Evolutionary conservation across 2,113 vertebrate species (phyloP).

Genomic region (Petaurus breviceps): DNA sequence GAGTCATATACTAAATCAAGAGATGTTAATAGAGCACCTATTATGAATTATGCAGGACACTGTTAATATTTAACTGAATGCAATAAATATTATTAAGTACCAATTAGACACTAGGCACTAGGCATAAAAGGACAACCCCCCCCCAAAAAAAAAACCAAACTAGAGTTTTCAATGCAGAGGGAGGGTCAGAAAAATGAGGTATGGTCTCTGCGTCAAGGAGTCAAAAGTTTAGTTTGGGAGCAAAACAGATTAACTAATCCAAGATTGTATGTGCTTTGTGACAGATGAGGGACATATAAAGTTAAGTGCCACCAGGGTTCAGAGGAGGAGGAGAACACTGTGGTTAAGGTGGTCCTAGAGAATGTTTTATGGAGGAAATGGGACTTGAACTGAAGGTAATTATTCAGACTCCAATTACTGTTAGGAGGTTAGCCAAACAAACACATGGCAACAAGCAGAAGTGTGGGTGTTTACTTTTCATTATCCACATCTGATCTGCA

Average conservation of each 20-base stretch:
- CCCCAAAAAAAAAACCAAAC: not conserved
- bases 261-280: not conserved
- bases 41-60: not conserved
- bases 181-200: not conserved
- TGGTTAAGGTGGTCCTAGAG: not conserved
- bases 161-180: not conserved
- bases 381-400: not conserved
- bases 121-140: not conserved
- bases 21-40: not conserved
- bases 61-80: not conserved
- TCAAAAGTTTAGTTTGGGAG: not conserved
- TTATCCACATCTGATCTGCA: not conserved
- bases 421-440: not conserved
- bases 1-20: not conserved
- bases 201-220: not conserved
- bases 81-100: not conserved
- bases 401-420: not conserved
- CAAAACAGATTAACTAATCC: not conserved
- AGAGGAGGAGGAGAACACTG: not conserved
- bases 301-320: not conserved
- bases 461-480: not conserved
- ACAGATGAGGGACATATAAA: not conserved
- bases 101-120: not conserved
- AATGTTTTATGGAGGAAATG: not conserved
- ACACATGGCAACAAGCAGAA: not conserved